Conservation (phyloP, 2,888 invertebrate genomes). For the Drosophila borealis region DNA sequence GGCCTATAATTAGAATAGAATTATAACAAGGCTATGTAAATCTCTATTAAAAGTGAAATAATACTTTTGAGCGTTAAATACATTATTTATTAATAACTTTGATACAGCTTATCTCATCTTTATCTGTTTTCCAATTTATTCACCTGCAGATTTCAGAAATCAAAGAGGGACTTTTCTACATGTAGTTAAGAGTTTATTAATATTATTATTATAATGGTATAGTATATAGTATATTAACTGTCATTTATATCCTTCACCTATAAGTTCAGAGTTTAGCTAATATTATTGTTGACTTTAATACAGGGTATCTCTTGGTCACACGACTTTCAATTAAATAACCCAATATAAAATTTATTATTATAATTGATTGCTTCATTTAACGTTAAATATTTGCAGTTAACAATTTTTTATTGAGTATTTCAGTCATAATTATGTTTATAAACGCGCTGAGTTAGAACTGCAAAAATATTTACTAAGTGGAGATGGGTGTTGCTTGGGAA, state of each 20-base stretch:
- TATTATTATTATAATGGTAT: too few species aligned
- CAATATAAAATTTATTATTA: slow-evolving; percentile 27
- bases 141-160: not conserved
- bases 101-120: too few species aligned
- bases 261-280: too few species aligned
- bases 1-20: too few species aligned
- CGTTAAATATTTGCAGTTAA: slow-evolving; percentile 16
- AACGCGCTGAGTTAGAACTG: slow-evolving; percentile 4
- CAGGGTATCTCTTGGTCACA: not conserved
- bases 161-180: not conserved
- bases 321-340: not conserved
- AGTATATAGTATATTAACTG: too few species aligned
- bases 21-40: too few species aligned
- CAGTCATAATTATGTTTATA: slow-evolving; percentile 15
- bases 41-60: too few species aligned
- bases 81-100: too few species aligned
- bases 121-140: not conserved
- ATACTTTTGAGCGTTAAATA: too few species aligned
- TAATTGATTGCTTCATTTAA: slow-evolving; percentile 61
- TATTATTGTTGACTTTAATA: not conserved
- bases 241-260: too few species aligned
- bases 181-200: too few species aligned
- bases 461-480: not conserved
- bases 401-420: slow-evolving; percentile 17
- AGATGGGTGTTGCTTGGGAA: not conserved